These are phyloP conservation scores for Pao palembangensis DNA, from an alignment of 2,113 vertebrate genomes.

Conservation along the genomic window DNA sequence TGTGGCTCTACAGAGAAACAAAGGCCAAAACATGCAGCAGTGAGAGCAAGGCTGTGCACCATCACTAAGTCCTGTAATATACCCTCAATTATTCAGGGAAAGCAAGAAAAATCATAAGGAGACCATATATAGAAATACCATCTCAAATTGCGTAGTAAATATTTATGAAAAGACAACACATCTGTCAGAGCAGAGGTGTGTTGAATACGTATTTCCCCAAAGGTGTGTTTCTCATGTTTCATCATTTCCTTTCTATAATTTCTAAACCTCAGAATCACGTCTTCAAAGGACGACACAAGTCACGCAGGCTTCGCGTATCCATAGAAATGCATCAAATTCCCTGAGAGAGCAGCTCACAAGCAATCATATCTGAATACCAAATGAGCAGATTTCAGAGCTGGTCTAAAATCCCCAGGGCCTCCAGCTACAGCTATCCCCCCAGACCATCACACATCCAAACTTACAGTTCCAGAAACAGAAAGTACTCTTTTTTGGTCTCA, in stretches of 20 bases:
- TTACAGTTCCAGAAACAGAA: conserved; percentile 98
- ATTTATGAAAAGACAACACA: background rate
- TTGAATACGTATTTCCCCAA: conserved; percentile 1
- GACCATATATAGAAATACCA: too few species aligned
- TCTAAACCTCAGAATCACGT: conserved; percentile 27
- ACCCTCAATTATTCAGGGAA: too few species aligned
- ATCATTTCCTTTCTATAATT: conserved; percentile 14
- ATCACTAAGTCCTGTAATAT: too few species aligned
- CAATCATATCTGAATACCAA: conserved; percentile 58
- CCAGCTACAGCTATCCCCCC: conserved; percentile 17
- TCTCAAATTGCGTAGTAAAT: background rate
- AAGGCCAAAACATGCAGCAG: background rate
- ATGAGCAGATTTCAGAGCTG: conserved; percentile 44
- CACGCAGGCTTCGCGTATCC: conserved; percentile 32
- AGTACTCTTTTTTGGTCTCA: conserved; percentile 96
- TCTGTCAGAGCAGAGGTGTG: conserved; percentile 12
- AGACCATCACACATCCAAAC: conserved; percentile 58
- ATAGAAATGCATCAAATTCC: conserved; percentile 33
- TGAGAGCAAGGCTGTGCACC: too few species aligned
- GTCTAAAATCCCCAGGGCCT: conserved; percentile 42
- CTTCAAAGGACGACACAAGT: conserved; percentile 22
- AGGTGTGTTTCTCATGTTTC: conserved; percentile 10
- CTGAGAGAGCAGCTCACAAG: conserved; percentile 23
- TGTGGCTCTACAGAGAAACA: conserved; percentile 79
- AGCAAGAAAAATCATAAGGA: too few species aligned